phyloP scores from a whole-genome alignment of 2,113 vertebrate species.

The Leptobrachium ailaonicum region DNA sequence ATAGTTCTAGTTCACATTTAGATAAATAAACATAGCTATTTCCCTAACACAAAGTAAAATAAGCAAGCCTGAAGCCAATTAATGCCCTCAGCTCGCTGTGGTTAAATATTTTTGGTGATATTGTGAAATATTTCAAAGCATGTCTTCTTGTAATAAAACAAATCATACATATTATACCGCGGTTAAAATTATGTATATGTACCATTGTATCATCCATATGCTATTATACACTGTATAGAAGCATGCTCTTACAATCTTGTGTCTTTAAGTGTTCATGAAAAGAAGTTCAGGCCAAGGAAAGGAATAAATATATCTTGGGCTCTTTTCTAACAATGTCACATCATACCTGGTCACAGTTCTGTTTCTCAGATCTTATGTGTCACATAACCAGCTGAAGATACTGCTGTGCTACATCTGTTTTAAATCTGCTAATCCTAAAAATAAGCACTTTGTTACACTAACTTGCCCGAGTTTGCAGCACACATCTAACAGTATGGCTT shows the following conservation, averaged over 20 bases:
- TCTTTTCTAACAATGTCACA: constrained; percentile 40
- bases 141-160: no score
- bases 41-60: no score
- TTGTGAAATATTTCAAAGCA: no score
- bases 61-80: no score
- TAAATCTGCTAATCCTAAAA: constrained; percentile 49
- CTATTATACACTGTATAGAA: no score
- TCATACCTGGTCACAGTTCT: constrained; percentile 48
- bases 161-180: no score
- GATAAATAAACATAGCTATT: no score
- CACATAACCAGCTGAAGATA: constrained; percentile 47
- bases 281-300: neutral
- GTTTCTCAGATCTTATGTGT: constrained; percentile 47
- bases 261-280: constrained; percentile 3
- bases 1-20: no score
- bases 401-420: constrained; percentile 50
- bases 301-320: constrained; percentile 25
- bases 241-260: neutral
- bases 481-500: constrained; percentile 51
- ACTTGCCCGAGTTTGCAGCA: constrained; percentile 43
- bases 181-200: no score
- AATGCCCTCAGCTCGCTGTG: no score
- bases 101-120: no score
- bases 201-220: no score
- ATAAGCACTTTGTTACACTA: constrained; percentile 50